phyloP scores from a whole-genome alignment of 2,888 invertebrate genomes.

The Norana najaformis region DNA sequence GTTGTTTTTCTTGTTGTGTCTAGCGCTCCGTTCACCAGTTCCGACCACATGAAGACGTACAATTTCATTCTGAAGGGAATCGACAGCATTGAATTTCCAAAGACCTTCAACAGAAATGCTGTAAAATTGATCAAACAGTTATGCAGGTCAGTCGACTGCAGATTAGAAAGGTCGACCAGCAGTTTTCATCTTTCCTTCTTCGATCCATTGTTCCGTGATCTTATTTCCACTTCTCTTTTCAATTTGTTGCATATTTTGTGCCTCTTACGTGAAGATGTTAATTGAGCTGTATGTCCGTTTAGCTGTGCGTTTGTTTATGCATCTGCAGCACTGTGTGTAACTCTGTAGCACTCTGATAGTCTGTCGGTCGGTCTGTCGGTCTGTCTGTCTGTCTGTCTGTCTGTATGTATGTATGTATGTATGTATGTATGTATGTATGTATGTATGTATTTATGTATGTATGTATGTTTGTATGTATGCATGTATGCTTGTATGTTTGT shows the following conservation, averaged over 20 bases:
- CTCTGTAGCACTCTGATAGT: slow-evolving; percentile 42
- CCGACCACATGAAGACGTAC: slow-evolving; percentile 99
- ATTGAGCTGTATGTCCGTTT: slow-evolving; percentile 14
- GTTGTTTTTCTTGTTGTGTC: slow-evolving; percentile 33
- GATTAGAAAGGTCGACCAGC: background rate
- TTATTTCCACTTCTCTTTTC: background rate
- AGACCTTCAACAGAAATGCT: slow-evolving; percentile 89
- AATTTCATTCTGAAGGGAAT: slow-evolving; percentile 98
- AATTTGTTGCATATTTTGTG: background rate
- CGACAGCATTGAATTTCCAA: slow-evolving; percentile 94
- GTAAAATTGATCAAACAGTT: slow-evolving; percentile 70
- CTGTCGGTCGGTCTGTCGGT: slow-evolving; percentile 45
- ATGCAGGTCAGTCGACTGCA: slow-evolving; percentile 64
- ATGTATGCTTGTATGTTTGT: slow-evolving; percentile 41
- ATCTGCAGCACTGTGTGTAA: slow-evolving; percentile 30
- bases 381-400: slow-evolving; percentile 45
- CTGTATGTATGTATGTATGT: slow-evolving; percentile 44
- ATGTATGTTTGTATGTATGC: slow-evolving; percentile 42
- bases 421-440: slow-evolving; percentile 43
- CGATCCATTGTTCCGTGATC: too few species aligned
- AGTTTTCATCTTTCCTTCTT: too few species aligned
- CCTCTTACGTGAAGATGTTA: background rate
- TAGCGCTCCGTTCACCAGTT: slow-evolving; percentile 86
- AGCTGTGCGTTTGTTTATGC: slow-evolving; percentile 36
- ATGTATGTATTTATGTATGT: slow-evolving; percentile 43